Percentiles rank a stretch among this genome's conserved stretches.
phyloP scores from a whole-genome alignment of 2,888 invertebrate species.

The Rotaria macrura region DNA sequence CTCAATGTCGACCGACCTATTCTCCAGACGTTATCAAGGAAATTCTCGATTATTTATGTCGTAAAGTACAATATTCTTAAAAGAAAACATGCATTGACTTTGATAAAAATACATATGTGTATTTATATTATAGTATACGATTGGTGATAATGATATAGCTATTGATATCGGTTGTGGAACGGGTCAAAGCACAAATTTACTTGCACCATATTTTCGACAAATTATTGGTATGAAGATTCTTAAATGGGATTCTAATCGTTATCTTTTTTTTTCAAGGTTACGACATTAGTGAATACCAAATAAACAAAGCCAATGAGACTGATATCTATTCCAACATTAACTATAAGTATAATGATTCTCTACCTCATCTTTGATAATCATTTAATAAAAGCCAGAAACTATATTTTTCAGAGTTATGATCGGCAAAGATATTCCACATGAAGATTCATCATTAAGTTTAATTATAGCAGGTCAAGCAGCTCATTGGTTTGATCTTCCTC shows the following conservation, averaged over 20 bases:
- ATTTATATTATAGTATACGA: neutral
- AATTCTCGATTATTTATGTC: neutral
- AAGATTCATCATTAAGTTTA: neutral
- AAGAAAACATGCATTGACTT: neutral
- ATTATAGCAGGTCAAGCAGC: neutral
- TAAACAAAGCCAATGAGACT: neutral
- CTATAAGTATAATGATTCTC: neutral
- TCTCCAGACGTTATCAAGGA: neutral
- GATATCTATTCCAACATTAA: neutral
- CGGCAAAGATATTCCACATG: neutral
- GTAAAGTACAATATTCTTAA: neutral
- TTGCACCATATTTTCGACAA: neutral
- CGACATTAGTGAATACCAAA: neutral
- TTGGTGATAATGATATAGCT: neutral
- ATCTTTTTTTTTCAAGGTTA: neutral
- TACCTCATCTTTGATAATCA: too few species aligned
- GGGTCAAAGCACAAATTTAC: neutral
- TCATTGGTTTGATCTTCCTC: neutral
- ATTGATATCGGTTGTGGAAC: conserved; percentile 14
- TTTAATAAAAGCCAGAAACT: neutral
- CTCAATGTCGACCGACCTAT: neutral
- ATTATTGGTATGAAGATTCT: neutral
- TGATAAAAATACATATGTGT: neutral
- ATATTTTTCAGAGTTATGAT: neutral
- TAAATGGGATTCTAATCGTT: neutral